Evolutionary conservation across 2,888 invertebrate species (phyloP), one percentile per base, ranked within the genome.

Genomic region (Megaustenia siamemsis): DNA sequence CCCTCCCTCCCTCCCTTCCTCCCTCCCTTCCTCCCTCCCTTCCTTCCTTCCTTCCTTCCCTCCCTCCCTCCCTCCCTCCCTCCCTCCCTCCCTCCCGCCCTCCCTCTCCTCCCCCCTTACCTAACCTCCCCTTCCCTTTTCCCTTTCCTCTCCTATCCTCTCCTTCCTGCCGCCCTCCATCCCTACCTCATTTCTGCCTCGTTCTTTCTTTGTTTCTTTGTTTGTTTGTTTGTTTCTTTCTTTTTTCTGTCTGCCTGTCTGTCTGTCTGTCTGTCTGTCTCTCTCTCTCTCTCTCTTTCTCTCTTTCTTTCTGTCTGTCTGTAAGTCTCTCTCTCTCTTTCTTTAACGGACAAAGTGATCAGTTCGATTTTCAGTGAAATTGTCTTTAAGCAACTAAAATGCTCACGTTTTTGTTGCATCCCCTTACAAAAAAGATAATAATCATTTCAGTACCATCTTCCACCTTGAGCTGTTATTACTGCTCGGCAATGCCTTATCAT

Each of bases 151-250:
- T 35, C 1, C 40, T 56, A 28, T 24, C n/a, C 69, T 66, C 32
- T 66, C 66, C 28, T 35, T 21, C 28, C 8, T 78, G 38, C 32
- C 63, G 2, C 78, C 35, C 60, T 60, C n/a, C 38, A 28, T 40
- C 63, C 56, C 66, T 40, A 5, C 82, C 43, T 12, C 49, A 49
- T 49, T 66, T 40, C 53, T 32, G 43, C 43, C 63, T 75, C 71
- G 69, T 24, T 69, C 49, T 49, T 18, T 49, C 45, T 45, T 63
- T 28, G 28, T 1, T 18, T 28, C 28, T 32, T 63, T 3, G 28
- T 1, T 18, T 63, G 6, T 63, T 18, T 12, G 4, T 21, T 53
- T 53, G 18, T 18, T 18, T 21, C 21, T 53, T 21, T 49, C 15
- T 15, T 49, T 49, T 15, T 49, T n/a, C n/a, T 63, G 28, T 15